phyloP scores from a whole-genome alignment of 2,113 vertebrate genomes.

The Poicephalus meyeri region DNA sequence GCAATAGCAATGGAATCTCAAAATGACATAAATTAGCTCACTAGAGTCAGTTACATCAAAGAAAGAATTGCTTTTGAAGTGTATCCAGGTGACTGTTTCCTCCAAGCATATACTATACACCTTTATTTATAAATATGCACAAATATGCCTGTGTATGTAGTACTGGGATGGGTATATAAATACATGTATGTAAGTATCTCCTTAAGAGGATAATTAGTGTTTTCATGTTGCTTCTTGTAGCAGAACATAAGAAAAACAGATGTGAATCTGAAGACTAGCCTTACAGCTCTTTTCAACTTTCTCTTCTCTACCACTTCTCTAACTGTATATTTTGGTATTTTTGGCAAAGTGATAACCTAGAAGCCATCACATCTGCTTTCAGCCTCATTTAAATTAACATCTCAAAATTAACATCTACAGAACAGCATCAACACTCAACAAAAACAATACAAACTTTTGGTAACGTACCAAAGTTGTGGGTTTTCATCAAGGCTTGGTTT shows the following conservation, averaged over 20 bases:
- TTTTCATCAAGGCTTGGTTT: neutral
- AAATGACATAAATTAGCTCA: neutral
- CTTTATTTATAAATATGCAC: neutral
- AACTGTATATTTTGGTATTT: neutral
- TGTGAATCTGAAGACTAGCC: neutral
- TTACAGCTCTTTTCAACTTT: neutral
- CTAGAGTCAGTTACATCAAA: neutral
- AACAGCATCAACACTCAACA: neutral
- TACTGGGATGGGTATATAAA: neutral
- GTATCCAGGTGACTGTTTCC: neutral
- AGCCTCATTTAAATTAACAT: neutral
- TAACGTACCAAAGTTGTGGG: neutral
- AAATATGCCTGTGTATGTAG: neutral
- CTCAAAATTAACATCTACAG: neutral
- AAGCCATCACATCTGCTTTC: neutral
- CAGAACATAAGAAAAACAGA: conserved; percentile 24
- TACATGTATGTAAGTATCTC: neutral
- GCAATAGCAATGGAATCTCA: neutral
- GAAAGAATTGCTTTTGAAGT: neutral
- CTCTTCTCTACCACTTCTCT: neutral
- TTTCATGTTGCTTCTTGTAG: neutral
- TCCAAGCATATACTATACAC: neutral
- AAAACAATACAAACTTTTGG: neutral
- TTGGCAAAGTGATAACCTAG: neutral
- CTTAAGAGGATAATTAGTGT: neutral